These are phyloP conservation scores for Ahaetulla prasina DNA, from an alignment of 2,113 vertebrate species.

Conservation along the genomic window DNA sequence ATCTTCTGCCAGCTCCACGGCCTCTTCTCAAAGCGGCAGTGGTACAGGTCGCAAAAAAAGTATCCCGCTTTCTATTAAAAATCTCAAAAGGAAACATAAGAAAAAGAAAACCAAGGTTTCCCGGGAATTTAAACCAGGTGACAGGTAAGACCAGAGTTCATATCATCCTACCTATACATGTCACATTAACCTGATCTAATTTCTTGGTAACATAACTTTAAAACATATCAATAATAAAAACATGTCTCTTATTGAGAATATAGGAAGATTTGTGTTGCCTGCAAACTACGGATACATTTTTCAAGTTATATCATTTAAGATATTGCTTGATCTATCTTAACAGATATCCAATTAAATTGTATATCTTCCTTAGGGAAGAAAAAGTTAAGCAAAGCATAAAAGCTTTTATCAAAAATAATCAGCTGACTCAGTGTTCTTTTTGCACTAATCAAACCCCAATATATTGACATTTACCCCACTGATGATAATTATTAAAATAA, in stretches of 20 bases:
- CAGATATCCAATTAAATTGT: background rate
- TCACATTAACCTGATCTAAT: background rate
- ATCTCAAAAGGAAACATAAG: slow-evolving; percentile 96
- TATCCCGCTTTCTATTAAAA: slow-evolving; percentile 93
- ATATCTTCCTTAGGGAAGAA: background rate
- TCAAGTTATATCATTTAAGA: background rate
- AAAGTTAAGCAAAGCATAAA: background rate
- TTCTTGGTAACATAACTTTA: background rate
- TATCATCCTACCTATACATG: background rate
- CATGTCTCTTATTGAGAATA: background rate
- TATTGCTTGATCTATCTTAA: background rate
- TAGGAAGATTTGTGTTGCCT: background rate
- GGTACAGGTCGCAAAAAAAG: slow-evolving; percentile 86
- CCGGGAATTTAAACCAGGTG: slow-evolving; percentile 91
- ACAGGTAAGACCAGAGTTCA: slow-evolving; percentile 72
- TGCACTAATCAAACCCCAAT: background rate
- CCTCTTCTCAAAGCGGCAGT: slow-evolving; percentile 89
- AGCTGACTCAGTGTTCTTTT: background rate
- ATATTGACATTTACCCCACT: background rate
- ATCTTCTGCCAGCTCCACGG: slow-evolving; percentile 93
- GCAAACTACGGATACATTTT: background rate
- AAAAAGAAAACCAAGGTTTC: slow-evolving; percentile 96
- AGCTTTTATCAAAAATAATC: background rate
- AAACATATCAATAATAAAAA: background rate
- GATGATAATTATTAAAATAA: background rate